A percentile compares a stretch with the other conserved stretches of the same genome.
phyloP scores from a whole-genome alignment of 23 tunicate genomes.

The Styela clava region DNA sequence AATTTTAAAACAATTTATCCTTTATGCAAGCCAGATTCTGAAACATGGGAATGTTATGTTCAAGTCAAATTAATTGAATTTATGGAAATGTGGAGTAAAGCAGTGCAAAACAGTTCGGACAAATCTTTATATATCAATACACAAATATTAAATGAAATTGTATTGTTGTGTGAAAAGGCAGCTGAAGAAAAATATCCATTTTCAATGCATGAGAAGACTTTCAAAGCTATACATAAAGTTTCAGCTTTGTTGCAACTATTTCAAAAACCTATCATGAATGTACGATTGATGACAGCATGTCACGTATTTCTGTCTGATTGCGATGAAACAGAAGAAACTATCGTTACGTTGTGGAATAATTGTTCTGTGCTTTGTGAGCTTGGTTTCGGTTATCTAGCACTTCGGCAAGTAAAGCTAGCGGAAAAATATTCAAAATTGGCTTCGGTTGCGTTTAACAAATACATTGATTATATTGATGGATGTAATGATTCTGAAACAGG shows the following conservation, averaged over 20 bases:
- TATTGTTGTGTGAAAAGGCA: background rate
- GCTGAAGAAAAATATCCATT: background rate
- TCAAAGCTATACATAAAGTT: background rate
- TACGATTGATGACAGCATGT: background rate
- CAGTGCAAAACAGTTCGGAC: background rate
- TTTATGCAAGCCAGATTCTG: background rate
- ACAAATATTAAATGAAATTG: background rate
- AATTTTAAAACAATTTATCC: background rate
- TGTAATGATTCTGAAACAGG: background rate
- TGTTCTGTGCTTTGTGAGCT: constrained; percentile 15
- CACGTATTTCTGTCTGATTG: background rate
- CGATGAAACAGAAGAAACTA: background rate
- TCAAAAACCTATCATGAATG: background rate
- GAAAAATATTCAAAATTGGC: constrained; percentile 18
- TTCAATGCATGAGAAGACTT: background rate
- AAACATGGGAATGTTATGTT: background rate
- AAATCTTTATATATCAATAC: background rate
- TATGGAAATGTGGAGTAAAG: background rate
- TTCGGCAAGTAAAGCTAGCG: background rate
- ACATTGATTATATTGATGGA: background rate
- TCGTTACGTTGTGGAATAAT: background rate
- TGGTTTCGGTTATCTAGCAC: background rate
- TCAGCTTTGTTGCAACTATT: background rate
- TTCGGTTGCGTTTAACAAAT: background rate
- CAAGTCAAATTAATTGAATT: constrained; percentile 10